These are phyloP conservation scores for Listronotus oregonensis DNA, from an alignment of 1,140 invertebrate genomes.

Conservation along the genomic window DNA sequence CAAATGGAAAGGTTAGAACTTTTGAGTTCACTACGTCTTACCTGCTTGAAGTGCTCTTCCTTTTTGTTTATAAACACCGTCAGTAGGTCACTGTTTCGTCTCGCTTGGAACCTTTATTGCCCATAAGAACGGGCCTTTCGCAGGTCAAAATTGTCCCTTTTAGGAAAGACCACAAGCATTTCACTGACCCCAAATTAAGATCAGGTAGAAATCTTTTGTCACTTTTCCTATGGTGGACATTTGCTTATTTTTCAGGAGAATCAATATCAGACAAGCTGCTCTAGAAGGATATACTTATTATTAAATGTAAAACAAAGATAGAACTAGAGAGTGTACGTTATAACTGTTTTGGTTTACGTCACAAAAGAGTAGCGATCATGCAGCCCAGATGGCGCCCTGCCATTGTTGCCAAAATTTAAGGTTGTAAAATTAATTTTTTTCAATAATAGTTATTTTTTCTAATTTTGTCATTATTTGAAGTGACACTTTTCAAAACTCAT, in stretches of 20 bases:
- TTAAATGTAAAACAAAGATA: neutral
- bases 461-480: no score
- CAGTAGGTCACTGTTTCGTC: constrained; percentile 31
- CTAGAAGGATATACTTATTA: neutral
- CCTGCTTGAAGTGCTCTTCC: constrained; percentile 39
- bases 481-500: no score
- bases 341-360: neutral
- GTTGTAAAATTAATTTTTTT: no score
- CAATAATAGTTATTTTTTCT: no score
- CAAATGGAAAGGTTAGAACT: constrained; percentile 36
- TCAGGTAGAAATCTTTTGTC: constrained; percentile 42
- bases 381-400: no score
- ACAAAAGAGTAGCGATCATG: no score
- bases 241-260: constrained; percentile 23
- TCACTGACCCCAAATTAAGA: constrained; percentile 46
- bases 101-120: constrained; percentile 43
- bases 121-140: constrained; percentile 42
- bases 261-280: neutral
- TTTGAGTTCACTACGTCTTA: constrained; percentile 32
- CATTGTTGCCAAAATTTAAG: no score
- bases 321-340: neutral
- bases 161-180: constrained; percentile 41
- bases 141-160: constrained; percentile 26
- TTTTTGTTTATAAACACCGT: constrained; percentile 42
- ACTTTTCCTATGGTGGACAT: constrained; percentile 31